Evolutionary conservation across 2,113 vertebrate species (phyloP).

Genomic region (Montifringilla adamsi): DNA sequence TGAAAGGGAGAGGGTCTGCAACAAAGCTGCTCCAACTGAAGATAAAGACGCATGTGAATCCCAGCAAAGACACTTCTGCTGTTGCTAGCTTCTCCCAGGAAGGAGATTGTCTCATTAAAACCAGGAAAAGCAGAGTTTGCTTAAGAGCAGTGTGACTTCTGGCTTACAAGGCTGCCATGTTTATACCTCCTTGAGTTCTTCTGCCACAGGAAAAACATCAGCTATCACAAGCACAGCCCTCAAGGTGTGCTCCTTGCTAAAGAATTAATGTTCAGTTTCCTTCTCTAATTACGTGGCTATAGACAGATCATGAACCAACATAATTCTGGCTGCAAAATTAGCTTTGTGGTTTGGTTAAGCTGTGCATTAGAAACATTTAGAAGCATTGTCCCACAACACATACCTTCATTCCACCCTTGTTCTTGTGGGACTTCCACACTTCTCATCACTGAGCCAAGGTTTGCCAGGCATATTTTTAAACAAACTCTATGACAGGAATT

Average conservation of each 20-base stretch:
- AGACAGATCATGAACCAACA: conserved; percentile 52
- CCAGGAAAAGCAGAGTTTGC: conserved; percentile 83
- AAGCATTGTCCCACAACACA: neutral
- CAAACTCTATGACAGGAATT: neutral
- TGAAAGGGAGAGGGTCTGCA: conserved; percentile 78
- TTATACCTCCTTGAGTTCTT: conserved; percentile 31
- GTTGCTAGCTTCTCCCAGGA: conserved; percentile 79
- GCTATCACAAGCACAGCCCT: conserved; percentile 73
- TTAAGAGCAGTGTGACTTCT: conserved; percentile 80
- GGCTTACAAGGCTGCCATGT: conserved; percentile 74
- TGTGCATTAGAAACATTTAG: neutral
- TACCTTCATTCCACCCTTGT: conserved; percentile 15
- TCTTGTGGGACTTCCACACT: conserved; percentile 35
- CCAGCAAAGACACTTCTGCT: conserved; percentile 83
- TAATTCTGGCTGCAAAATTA: conserved; percentile 28
- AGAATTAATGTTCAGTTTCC: conserved; percentile 66
- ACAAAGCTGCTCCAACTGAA: conserved; percentile 78
- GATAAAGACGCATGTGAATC: conserved; percentile 82
- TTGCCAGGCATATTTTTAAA: conserved; percentile 10
- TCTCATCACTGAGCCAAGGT: conserved; percentile 31
- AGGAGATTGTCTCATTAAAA: conserved; percentile 86
- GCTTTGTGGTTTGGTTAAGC: conserved; percentile 42
- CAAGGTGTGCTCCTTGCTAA: conserved; percentile 75
- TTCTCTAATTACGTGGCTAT: conserved; percentile 82
- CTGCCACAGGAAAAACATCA: conserved; percentile 75